phyloP scores from a whole-genome alignment of 1,140 invertebrate species.

The Lerema accius region DNA sequence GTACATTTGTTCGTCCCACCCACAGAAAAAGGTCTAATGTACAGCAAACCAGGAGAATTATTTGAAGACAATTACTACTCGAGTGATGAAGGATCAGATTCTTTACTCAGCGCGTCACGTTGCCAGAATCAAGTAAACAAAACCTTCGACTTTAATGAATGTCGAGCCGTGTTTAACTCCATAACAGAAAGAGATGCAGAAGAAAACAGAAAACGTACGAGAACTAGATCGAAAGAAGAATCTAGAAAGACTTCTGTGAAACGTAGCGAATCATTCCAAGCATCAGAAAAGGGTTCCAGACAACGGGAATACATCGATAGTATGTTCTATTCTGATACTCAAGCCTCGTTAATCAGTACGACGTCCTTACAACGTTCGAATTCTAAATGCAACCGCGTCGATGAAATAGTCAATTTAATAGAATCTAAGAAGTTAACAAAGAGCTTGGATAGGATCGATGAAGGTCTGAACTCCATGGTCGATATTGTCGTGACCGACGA shows the following conservation, averaged over 20 bases:
- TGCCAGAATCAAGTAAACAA: constrained; percentile 72
- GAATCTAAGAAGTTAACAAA: constrained; percentile 86
- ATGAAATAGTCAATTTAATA: constrained; percentile 81
- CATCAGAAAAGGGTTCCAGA: constrained; percentile 72
- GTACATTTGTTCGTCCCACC: constrained; percentile 82
- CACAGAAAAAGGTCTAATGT: constrained; percentile 75
- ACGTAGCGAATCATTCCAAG: constrained; percentile 81
- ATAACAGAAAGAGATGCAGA: constrained; percentile 80
- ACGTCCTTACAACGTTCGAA: constrained; percentile 77
- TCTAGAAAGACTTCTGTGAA: constrained; percentile 68
- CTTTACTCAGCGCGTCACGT: constrained; percentile 86
- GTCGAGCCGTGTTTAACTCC: constrained; percentile 82
- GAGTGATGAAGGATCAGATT: constrained; percentile 87
- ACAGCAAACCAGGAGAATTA: constrained; percentile 84
- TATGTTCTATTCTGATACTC: constrained; percentile 68
- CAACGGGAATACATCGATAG: constrained; percentile 79
- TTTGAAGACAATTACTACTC: constrained; percentile 85
- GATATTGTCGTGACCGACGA: constrained; percentile 86
- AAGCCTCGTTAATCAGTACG: constrained; percentile 41
- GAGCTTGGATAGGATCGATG: constrained; percentile 90
- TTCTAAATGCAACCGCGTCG: constrained; percentile 73
- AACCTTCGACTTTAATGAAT: constrained; percentile 73
- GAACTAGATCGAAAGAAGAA: constrained; percentile 70
- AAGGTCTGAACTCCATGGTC: constrained; percentile 88
- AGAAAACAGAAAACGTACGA: constrained; percentile 66